Evolutionary conservation across 2,797 vertebrate genomes (phyloP).

Genomic region (Euphonia xanthogaster): DNA sequence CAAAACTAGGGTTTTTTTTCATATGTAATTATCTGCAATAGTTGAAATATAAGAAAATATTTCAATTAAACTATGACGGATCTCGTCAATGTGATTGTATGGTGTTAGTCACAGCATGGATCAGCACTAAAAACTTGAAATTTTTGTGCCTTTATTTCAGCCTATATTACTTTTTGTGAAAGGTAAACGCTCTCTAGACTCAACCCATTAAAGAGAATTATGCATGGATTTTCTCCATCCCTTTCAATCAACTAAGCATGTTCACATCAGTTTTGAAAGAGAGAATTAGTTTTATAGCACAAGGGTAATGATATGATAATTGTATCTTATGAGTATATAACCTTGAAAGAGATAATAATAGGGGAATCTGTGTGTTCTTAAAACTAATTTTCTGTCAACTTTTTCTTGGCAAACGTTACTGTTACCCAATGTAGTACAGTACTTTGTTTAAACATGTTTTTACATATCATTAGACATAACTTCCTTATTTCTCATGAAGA

Average conservation of each 20-base stretch:
- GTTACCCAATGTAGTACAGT: neutral
- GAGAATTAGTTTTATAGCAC: slow-evolving; percentile 53
- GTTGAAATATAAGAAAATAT: neutral
- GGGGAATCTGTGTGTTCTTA: neutral
- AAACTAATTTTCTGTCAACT: neutral
- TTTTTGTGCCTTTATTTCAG: neutral
- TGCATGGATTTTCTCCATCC: slow-evolving; percentile 2
- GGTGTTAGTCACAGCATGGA: neutral
- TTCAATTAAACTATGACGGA: neutral
- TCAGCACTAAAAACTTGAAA: neutral
- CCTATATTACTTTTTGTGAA: slow-evolving; percentile 12
- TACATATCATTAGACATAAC: neutral
- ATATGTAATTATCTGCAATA: neutral
- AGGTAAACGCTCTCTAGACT: neutral
- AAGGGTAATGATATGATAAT: slow-evolving; percentile 53
- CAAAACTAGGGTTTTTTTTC: neutral
- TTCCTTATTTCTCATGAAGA: neutral
- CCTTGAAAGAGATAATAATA: slow-evolving; percentile 28
- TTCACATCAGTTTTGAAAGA: slow-evolving; percentile 49
- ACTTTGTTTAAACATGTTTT: neutral
- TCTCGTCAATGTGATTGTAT: rapidly evolving
- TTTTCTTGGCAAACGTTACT: neutral
- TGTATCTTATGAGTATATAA: slow-evolving; percentile 51
- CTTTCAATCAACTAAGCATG: slow-evolving; percentile 41
- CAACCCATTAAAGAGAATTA: slow-evolving; percentile 43